Evolutionary conservation across 2,797 vertebrate species (phyloP).

Genomic region (Oryzias sinensis): DNA sequence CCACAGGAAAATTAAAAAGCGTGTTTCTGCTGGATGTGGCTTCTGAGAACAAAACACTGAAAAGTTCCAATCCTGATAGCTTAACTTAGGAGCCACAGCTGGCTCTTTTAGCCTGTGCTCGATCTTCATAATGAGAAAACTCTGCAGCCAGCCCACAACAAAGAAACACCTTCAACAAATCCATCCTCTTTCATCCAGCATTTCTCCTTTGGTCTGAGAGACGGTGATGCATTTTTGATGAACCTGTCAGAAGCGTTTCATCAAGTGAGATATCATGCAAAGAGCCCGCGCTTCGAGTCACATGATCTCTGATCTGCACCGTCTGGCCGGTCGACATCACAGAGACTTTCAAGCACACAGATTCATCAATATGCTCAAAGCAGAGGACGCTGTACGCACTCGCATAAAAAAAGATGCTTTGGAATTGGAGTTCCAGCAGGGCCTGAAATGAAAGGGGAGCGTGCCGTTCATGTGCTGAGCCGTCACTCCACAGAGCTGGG

Average conservation of each 20-base stretch:
- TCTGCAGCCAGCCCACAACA: constrained; percentile 47
- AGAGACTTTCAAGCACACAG: constrained; percentile 45
- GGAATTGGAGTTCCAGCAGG: constrained; percentile 50
- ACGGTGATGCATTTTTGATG: constrained; percentile 45
- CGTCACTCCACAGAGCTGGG: constrained; percentile 61
- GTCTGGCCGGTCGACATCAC: constrained; percentile 45
- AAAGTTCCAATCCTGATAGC: constrained; percentile 12
- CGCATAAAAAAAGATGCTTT: constrained; percentile 44
- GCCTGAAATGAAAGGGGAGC: constrained; percentile 45
- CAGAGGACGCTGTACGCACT: constrained; percentile 29
- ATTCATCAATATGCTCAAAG: constrained; percentile 55
- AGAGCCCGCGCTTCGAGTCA: background rate
- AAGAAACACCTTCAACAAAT: constrained; percentile 51
- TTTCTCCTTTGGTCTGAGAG: constrained; percentile 30
- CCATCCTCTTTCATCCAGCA: constrained; percentile 46
- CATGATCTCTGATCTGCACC: constrained; percentile 51
- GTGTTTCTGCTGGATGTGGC: too few relatives aligned
- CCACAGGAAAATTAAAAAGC: too few relatives aligned
- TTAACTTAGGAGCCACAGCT: constrained; percentile 44
- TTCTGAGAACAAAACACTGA: too few relatives aligned
- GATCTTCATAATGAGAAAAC: constrained; percentile 56
- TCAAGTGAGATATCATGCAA: constrained; percentile 27
- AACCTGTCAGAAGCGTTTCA: constrained; percentile 19
- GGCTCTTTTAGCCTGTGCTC: constrained; percentile 50
- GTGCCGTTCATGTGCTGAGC: constrained; percentile 71